Percentiles rank a stretch among this genome's conserved stretches.
Conservation (phyloP, 2,888 invertebrate genomes). For the Nomada lathburiana region DNA sequence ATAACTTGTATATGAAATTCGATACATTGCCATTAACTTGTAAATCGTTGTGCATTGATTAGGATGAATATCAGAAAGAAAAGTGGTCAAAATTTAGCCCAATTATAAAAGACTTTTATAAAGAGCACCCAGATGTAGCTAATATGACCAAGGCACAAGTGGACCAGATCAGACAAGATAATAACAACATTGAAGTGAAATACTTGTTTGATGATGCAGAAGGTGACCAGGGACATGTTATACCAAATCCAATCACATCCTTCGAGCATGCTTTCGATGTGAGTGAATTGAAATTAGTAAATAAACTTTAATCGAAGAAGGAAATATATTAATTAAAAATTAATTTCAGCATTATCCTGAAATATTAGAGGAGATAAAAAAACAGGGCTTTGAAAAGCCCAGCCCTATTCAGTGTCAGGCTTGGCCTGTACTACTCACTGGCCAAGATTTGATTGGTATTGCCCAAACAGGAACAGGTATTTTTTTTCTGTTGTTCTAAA, state of each 20-base stretch:
- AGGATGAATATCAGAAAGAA: constrained; percentile 83
- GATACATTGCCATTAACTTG: constrained; percentile 1
- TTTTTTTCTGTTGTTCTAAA: too few species aligned
- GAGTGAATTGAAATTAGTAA: constrained; percentile 25
- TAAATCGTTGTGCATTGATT: constrained; percentile 30
- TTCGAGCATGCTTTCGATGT: constrained; percentile 89
- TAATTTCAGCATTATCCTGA: constrained; percentile 89
- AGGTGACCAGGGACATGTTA: constrained; percentile 78
- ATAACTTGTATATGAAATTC: not conserved
- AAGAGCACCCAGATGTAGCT: constrained; percentile 90
- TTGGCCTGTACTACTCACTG: constrained; percentile 96
- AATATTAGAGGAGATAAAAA: constrained; percentile 91
- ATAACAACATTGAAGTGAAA: constrained; percentile 91
- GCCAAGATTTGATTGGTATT: constrained; percentile 97
- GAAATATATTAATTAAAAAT: not conserved
- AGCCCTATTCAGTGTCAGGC: constrained; percentile 97
- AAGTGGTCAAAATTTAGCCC: constrained; percentile 89
- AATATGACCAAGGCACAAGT: constrained; percentile 88
- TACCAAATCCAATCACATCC: constrained; percentile 91
- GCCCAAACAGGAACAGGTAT: constrained; percentile 95
- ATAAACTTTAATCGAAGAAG: not conserved
- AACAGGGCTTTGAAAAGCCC: constrained; percentile 92
- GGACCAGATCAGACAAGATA: constrained; percentile 87
- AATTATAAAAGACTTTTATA: constrained; percentile 93
- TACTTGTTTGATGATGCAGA: constrained; percentile 87